Evolutionary conservation across 1,140 invertebrate genomes (phyloP).

Genomic region (Chionoecetes opilio): DNA sequence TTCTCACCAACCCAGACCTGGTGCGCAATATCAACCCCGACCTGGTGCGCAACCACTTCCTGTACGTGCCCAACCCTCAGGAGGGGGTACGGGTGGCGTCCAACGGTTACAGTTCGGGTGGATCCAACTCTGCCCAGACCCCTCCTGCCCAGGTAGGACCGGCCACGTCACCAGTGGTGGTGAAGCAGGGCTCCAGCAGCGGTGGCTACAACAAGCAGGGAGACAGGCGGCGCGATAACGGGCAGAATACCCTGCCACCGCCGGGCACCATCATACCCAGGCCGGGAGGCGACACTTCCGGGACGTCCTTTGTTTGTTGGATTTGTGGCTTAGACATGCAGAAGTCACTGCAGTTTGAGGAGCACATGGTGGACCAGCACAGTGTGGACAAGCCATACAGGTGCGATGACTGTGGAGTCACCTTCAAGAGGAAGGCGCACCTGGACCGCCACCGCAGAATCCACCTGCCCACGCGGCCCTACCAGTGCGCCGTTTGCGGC

Average conservation of each 20-base stretch:
- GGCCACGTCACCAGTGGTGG: slow-evolving; percentile 69
- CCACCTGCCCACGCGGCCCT: slow-evolving; percentile 81
- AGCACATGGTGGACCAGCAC: slow-evolving; percentile 81
- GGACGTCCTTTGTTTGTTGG: slow-evolving; percentile 80
- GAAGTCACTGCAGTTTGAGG: slow-evolving; percentile 80
- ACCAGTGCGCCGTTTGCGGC: slow-evolving; percentile 88
- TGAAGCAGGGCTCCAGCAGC: slow-evolving; percentile 68
- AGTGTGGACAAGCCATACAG: slow-evolving; percentile 81
- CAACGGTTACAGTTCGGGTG: slow-evolving; percentile 79
- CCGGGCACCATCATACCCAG: slow-evolving; percentile 77
- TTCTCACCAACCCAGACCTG: slow-evolving; percentile 80
- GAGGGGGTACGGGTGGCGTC: slow-evolving; percentile 80
- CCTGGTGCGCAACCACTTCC: slow-evolving; percentile 81
- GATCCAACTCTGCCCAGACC: slow-evolving; percentile 76
- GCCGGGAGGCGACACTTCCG: slow-evolving; percentile 69
- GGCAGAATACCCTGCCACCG: slow-evolving; percentile 72
- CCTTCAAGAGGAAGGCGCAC: slow-evolving; percentile 81
- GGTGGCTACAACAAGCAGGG: slow-evolving; percentile 64
- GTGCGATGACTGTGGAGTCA: slow-evolving; percentile 81
- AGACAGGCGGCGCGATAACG: slow-evolving; percentile 61
- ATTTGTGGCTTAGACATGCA: slow-evolving; percentile 81
- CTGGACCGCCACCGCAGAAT: slow-evolving; percentile 81
- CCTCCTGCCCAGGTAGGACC: slow-evolving; percentile 75
- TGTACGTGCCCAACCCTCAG: slow-evolving; percentile 81
- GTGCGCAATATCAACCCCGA: slow-evolving; percentile 81